Evolutionary conservation across 1,140 invertebrate species (phyloP).

Genomic region (Melipona quadrifasciata): DNA sequence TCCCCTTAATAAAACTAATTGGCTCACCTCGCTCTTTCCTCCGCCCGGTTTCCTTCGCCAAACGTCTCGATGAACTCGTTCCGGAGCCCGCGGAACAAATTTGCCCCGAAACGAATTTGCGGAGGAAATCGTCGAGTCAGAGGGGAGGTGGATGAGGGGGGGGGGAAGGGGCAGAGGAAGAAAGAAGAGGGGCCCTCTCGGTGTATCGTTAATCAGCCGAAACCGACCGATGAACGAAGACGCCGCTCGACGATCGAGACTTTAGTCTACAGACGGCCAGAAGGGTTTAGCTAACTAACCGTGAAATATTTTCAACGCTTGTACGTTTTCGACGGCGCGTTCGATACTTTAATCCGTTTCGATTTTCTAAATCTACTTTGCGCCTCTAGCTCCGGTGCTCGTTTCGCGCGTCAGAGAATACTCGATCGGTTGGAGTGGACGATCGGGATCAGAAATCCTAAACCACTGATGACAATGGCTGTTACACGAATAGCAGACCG

Average conservation of each 20-base stretch:
- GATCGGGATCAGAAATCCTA: background rate
- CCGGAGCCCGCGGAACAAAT: background rate
- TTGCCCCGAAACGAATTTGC: constrained; percentile 11
- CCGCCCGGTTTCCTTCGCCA: constrained; percentile 13
- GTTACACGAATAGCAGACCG: background rate
- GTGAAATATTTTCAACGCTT: constrained; percentile 33
- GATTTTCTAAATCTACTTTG: constrained; percentile 44
- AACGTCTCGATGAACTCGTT: constrained; percentile 4
- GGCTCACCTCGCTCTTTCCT: constrained; percentile 32
- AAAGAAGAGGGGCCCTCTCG: too few species aligned
- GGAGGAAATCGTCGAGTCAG: background rate
- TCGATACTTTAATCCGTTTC: constrained; percentile 30
- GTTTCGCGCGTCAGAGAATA: background rate
- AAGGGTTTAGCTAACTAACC: constrained; percentile 33
- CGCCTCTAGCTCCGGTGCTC: background rate
- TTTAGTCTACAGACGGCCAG: background rate
- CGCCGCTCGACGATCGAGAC: background rate
- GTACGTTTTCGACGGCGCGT: constrained; percentile 23
- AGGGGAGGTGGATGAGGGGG: too few species aligned
- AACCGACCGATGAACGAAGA: background rate
- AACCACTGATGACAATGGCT: background rate
- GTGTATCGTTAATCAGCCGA: background rate
- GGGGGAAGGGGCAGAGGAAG: too few species aligned
- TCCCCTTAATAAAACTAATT: constrained; percentile 62
- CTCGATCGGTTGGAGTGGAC: background rate